Conservation (phyloP, 2,888 invertebrate genomes). For the Arenicola marina region DNA sequence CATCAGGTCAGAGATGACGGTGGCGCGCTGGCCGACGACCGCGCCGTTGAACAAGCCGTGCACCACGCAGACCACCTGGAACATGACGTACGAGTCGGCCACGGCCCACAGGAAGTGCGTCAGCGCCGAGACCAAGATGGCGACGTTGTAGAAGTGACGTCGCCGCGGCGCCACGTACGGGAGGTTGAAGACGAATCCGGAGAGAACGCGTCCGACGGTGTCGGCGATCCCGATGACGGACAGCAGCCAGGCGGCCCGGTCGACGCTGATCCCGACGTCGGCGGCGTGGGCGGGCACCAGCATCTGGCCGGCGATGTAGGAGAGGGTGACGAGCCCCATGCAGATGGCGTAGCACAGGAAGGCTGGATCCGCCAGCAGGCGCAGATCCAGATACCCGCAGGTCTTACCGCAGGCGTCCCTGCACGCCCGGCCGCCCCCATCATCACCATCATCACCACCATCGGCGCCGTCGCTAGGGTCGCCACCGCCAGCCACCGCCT, state of each 20-base stretch:
- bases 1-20: slow-evolving; percentile 42
- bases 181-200: slow-evolving; percentile 14
- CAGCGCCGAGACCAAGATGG: neutral
- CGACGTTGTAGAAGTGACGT: neutral
- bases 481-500: neutral
- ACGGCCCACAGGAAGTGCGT: neutral
- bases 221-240: slow-evolving; percentile 9
- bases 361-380: neutral
- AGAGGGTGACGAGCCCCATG: slow-evolving; percentile 4
- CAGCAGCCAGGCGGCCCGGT: neutral
- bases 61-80: neutral
- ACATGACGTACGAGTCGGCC: neutral
- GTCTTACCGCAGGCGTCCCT: neutral
- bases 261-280: neutral
- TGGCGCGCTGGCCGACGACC: slow-evolving; percentile 42
- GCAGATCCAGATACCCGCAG: neutral
- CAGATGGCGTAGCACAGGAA: slow-evolving; percentile 6
- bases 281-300: slow-evolving; percentile 6
- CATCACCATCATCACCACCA: neutral
- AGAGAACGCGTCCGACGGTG: slow-evolving; percentile 10
- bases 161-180: neutral
- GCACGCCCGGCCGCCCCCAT: neutral
- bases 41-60: slow-evolving; percentile 30
- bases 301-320: slow-evolving; percentile 13
- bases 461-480: neutral